These are phyloP conservation scores for Epirrita christyi DNA, from an alignment of 2,888 invertebrate species.

Conservation along the genomic window DNA sequence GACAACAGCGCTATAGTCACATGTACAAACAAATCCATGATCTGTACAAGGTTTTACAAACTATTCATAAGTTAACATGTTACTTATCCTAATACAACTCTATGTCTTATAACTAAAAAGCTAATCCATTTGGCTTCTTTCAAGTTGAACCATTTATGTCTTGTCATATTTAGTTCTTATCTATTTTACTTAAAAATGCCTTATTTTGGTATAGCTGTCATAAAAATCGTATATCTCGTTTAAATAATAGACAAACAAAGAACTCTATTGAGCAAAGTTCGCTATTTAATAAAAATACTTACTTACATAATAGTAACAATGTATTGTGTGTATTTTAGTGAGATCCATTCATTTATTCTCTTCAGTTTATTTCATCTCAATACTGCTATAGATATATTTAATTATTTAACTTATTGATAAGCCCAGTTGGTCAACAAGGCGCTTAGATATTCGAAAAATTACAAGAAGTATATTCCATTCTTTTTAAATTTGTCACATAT, in stretches of 20 bases:
- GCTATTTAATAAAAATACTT: slow-evolving; percentile 49
- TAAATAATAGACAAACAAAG: slow-evolving; percentile 18
- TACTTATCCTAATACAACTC: slow-evolving; percentile 46
- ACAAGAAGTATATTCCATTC: too few relatives aligned
- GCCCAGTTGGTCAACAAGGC: slow-evolving; percentile 15
- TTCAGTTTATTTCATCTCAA: slow-evolving; percentile 73
- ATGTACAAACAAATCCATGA: slow-evolving; percentile 11
- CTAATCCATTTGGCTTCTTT: slow-evolving; percentile 84
- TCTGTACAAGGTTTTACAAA: slow-evolving; percentile 24
- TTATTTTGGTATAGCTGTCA: slow-evolving; percentile 77
- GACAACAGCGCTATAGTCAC: slow-evolving; percentile 17
- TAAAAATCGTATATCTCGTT: slow-evolving; percentile 31
- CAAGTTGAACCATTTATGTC: slow-evolving; percentile 84
- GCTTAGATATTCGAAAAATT: not conserved
- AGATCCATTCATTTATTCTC: slow-evolving; percentile 67
- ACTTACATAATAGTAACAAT: slow-evolving; percentile 52
- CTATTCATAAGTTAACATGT: slow-evolving; percentile 42
- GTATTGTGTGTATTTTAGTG: slow-evolving; percentile 70
- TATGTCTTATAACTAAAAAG: slow-evolving; percentile 65
- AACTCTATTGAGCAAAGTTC: slow-evolving; percentile 36
- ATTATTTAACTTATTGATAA: slow-evolving; percentile 39
- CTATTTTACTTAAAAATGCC: slow-evolving; percentile 60
- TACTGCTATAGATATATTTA: slow-evolving; percentile 62
- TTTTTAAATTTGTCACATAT: too few relatives aligned
- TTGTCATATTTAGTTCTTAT: slow-evolving; percentile 66